Percentiles rank a stretch among this genome's conserved stretches.
Evolutionary conservation across 2,113 vertebrate species (phyloP).

Genomic region (Panthera uncia): DNA sequence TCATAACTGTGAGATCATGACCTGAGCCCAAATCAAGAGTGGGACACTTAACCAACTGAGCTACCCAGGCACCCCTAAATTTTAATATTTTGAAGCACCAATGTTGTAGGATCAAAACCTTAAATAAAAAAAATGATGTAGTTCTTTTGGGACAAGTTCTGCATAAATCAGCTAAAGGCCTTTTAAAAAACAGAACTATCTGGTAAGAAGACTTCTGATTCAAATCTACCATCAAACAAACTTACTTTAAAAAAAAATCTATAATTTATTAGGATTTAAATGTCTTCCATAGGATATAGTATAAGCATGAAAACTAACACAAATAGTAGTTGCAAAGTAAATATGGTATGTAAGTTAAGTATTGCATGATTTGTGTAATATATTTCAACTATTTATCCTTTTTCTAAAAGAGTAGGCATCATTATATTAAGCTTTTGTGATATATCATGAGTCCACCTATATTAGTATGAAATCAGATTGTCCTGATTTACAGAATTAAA

Average conservation of each 20-base stretch:
- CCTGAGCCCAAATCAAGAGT: no score
- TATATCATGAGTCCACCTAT: not conserved
- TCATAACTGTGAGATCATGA: no score
- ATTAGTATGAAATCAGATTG: not conserved
- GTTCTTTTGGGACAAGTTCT: conserved; percentile 77
- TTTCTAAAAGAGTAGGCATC: not conserved
- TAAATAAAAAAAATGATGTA: conserved; percentile 82
- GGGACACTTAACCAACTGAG: no score
- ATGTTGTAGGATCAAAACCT: conserved; percentile 80
- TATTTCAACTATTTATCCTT: not conserved
- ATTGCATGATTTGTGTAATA: not conserved
- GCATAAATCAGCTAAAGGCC: conserved; percentile 78
- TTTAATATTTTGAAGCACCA: conserved; percentile 78
- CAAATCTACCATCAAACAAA: conserved; percentile 80
- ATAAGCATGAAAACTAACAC: conserved; percentile 64
- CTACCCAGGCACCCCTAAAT: conserved; percentile 67
- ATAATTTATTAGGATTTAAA: conserved; percentile 77
- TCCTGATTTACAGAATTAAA: not conserved
- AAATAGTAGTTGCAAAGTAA: conserved; percentile 54
- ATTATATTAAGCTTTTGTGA: not conserved
- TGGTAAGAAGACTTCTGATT: conserved; percentile 74
- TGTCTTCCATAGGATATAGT: conserved; percentile 58
- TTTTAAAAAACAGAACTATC: conserved; percentile 76
- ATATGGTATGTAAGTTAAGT: not conserved
- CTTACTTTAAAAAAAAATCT: conserved; percentile 69